These are phyloP conservation scores for Rhodeus uyekii DNA, from an alignment of 2,797 vertebrate genomes.

Conservation along the genomic window DNA sequence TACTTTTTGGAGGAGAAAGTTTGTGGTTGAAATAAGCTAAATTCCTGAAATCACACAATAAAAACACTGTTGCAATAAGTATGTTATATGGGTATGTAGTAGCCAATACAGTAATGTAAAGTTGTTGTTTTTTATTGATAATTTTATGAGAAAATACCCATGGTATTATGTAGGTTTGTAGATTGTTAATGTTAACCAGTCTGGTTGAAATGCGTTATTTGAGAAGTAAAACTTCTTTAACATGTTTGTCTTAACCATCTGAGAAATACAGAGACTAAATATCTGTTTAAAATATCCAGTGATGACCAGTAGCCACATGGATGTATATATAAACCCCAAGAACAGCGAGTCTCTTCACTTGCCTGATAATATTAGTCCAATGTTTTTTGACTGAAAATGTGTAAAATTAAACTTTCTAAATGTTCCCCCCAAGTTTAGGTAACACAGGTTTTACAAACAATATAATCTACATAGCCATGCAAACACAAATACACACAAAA, in stretches of 20 bases:
- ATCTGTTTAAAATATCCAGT: not conserved
- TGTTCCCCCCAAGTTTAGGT: not conserved
- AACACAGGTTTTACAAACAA: not conserved
- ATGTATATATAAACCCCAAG: not conserved
- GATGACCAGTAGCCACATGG: not conserved
- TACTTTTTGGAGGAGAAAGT: not conserved
- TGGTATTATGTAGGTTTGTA: not conserved
- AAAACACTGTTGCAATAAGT: not conserved
- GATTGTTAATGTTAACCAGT: not conserved
- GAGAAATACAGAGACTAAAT: not conserved
- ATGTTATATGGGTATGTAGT: not conserved
- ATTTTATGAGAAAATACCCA: not conserved
- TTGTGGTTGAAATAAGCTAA: not conserved
- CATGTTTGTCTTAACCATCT: not conserved
- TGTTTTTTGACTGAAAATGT: not conserved
- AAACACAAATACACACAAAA: constrained; percentile 51
- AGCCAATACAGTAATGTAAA: not conserved
- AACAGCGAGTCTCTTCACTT: not conserved
- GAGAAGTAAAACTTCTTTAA: not conserved
- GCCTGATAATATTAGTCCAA: not conserved
- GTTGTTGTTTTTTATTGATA: not conserved
- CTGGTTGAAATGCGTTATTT: not conserved
- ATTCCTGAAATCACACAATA: not conserved
- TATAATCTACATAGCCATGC: constrained; percentile 24
- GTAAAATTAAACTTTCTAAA: not conserved